Evolutionary conservation across 2,113 vertebrate genomes (phyloP), one percentile per base, ranked within the genome.

Genomic region (Lepus timidus): DNA sequence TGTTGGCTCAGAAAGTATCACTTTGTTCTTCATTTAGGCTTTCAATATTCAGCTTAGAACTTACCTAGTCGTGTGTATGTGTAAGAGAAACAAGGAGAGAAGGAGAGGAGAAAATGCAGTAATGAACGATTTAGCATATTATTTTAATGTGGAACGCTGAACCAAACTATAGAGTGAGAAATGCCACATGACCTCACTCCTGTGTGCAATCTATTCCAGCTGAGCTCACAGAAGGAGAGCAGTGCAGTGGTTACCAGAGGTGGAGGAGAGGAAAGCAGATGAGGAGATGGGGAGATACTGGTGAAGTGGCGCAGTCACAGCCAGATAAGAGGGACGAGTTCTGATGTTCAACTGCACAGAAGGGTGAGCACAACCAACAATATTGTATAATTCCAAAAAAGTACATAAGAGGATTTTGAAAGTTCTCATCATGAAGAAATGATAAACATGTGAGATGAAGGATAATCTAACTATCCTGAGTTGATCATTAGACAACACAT

Each of bases 1-100:
- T n/a, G 20, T 87, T 85, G 90, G 31, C 82, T 82, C 87, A 23
- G 85, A 90, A 92, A 96, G 79, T 67, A 88, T 13, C 62, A 58
- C 55, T 85, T 83, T 71, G 17, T 65, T 73, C 62, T 90, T 88
- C 75, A 39, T 70, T 79, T 36, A 44, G 25, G 6, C 31, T 89
- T 93, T 52, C 71, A 67, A 61, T 88, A 85, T 58, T 70, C 61
- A 65, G 31, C 79, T 92, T 83, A 91, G 82, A 70, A 88, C 52
- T 85, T 81, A 75, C 2, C 61, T 82, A 92, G 55, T 93, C 73
- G 4, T 33, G 10, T 75, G 27, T 55, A 23, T 74, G 14, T 58
- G 4, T 33, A 29, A 22, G 0, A 33, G 23, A 84, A 8, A 49
- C 7, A 67, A 13, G 76, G 6, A 67, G 12, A 65, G 27, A 44